A percentile compares a stretch with the other conserved stretches of the same genome.
phyloP scores from a whole-genome alignment of 2,113 vertebrate species.

The Scopus umbretta region DNA sequence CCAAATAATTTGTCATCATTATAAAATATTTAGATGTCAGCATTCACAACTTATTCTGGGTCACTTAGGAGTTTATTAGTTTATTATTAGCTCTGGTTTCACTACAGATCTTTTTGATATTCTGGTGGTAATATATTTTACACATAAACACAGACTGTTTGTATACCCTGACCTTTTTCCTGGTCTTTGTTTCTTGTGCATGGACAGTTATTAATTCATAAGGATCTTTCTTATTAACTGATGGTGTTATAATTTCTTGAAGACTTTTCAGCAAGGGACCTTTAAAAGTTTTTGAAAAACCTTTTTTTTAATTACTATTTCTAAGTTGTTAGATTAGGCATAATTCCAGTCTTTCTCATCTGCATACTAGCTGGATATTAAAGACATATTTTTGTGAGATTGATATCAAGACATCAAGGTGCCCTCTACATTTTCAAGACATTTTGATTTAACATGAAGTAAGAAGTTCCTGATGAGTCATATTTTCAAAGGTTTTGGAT shows the following conservation, averaged over 20 bases:
- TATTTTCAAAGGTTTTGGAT: neutral
- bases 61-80: neutral
- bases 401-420: neutral
- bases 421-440: accelerated
- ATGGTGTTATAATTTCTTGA: neutral
- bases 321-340: neutral
- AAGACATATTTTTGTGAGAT: neutral
- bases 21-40: neutral
- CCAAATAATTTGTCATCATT: neutral
- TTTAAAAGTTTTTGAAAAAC: neutral
- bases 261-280: neutral
- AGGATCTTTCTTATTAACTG: neutral
- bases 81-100: neutral
- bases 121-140: neutral
- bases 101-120: neutral
- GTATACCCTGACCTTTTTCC: neutral
- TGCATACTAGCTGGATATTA: neutral
- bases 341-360: neutral
- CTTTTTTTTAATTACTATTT: neutral
- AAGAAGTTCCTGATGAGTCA: neutral
- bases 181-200: neutral
- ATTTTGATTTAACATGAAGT: neutral
- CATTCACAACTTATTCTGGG: neutral
- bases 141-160: neutral
- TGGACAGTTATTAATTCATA: neutral